Evolutionary conservation across 2,888 invertebrate species (phyloP), one percentile per base, ranked within the genome.

Genomic region (Aphidoletes aphidimyza): DNA sequence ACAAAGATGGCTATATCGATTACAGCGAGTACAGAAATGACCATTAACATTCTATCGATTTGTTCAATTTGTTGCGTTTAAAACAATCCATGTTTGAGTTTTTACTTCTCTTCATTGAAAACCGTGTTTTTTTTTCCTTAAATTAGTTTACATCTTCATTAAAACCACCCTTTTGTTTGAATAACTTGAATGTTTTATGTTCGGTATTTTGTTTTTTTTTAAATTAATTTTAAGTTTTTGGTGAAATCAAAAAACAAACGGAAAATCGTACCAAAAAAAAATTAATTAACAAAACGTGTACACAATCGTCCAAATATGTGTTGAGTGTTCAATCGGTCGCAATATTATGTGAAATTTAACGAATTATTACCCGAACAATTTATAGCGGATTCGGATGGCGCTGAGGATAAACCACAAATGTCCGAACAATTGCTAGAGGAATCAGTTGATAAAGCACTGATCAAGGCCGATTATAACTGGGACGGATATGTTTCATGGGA

Each of bases 1-100:
- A 93, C 88, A 88, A 89, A 30, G 93, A 94, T 88, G 93, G 93
- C 54, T 93, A 88, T 88, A 92, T 94, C 86, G 92, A 89, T 86
- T 91, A 90, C 87, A 85, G 87, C 42, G 91, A 91, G 88, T 91
- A 86, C 84, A 85, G 83, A n/a, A 36, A 37, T 37, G 37, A 11
- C 11, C 0, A 37, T 11, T 37, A 81, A 37, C 9, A n/a, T n/a
- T 37, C 39, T 37, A 14, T 42, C 42, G 42, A 42, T 9, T 42
- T 14, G 42, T 42, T 42, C 14, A 42, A 42, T 9, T 42, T 42
- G 6, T 14, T 47, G 47, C 11, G 11, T 39, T 39, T 39, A 11
- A 8, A 39, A 39, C 8, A 47, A 17, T 47, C 8, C 6, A 42
- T 47, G 17, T 47, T 47, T 47, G 19, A 17, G 6, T 47, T 47